Percentiles rank a stretch among this genome's conserved stretches.
Evolutionary conservation across 2,113 vertebrate species (phyloP).

Genomic region (Numida meleagris): DNA sequence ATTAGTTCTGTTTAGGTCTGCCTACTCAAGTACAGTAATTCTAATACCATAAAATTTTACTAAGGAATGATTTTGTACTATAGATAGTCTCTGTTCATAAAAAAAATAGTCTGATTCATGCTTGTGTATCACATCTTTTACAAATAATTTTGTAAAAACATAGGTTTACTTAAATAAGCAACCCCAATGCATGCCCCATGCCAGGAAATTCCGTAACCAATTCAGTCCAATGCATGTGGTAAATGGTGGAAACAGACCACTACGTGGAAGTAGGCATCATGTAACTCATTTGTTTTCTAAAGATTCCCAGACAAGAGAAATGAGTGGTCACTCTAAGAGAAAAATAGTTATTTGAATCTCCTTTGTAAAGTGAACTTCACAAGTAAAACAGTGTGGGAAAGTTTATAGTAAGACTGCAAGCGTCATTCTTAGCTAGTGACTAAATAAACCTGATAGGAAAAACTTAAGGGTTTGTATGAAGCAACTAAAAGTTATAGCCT

Average conservation of each 20-base stretch:
- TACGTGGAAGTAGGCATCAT: not conserved
- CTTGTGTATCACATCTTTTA: not conserved
- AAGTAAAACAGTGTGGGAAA: slow-evolving; percentile 56
- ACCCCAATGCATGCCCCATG: not conserved
- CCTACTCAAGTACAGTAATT: not conserved
- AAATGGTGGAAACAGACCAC: not conserved
- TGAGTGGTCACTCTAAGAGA: not conserved
- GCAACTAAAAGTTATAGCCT: not conserved
- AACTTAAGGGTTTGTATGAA: not conserved
- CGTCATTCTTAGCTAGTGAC: slow-evolving; percentile 1
- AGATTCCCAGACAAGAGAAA: slow-evolving; percentile 14
- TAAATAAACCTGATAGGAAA: slow-evolving; percentile 56
- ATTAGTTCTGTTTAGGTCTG: not conserved
- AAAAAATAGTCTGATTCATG: not conserved
- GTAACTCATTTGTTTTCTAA: not conserved
- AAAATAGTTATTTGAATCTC: not conserved
- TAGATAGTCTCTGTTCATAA: not conserved
- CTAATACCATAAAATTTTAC: not conserved
- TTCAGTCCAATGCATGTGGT: not conserved
- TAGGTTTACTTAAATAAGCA: not conserved
- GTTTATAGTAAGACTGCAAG: slow-evolving; percentile 37
- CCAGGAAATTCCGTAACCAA: not conserved
- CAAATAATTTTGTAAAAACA: not conserved
- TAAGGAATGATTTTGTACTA: not conserved
- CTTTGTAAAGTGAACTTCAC: not conserved